These are phyloP conservation scores for Bradysia coprophila DNA, from an alignment of 1,140 invertebrate species.

Conservation along the genomic window DNA sequence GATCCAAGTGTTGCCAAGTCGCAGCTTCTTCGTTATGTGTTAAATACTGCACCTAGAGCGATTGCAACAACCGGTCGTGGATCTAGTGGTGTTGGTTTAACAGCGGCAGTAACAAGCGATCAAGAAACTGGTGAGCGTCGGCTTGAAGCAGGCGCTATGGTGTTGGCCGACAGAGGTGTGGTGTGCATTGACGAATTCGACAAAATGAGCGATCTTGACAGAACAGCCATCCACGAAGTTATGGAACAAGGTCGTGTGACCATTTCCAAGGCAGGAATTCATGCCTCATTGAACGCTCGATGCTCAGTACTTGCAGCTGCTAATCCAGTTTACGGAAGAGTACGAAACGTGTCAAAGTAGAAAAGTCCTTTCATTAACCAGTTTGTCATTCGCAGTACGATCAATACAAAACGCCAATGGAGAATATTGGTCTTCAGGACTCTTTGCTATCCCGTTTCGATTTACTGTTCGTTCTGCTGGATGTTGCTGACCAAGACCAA, in stretches of 20 bases:
- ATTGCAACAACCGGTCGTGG: slow-evolving; percentile 95
- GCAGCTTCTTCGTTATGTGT: slow-evolving; percentile 86
- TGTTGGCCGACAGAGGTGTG: slow-evolving; percentile 92
- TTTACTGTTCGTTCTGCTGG: slow-evolving; percentile 92
- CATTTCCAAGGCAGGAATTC: slow-evolving; percentile 97
- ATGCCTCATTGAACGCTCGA: slow-evolving; percentile 91
- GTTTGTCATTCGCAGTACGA: slow-evolving; percentile 85
- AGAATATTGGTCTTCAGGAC: slow-evolving; percentile 97
- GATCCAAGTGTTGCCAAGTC: slow-evolving; percentile 99
- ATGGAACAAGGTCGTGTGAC: slow-evolving; percentile 93
- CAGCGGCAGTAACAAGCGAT: slow-evolving; percentile 93
- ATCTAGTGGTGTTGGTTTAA: slow-evolving; percentile 91
- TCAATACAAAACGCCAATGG: slow-evolving; percentile 98
- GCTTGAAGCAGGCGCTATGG: slow-evolving; percentile 97
- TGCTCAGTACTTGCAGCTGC: slow-evolving; percentile 97
- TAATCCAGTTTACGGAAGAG: slow-evolving; percentile 97
- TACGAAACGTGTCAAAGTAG: slow-evolving; percentile 28
- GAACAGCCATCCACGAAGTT: slow-evolving; percentile 98
- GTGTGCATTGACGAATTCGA: slow-evolving; percentile 99
- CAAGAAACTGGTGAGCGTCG: slow-evolving; percentile 80
- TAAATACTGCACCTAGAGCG: slow-evolving; percentile 84
- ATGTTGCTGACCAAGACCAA: slow-evolving; percentile 74
- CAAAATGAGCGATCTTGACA: slow-evolving; percentile 99
- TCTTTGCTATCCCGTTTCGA: slow-evolving; percentile 97
- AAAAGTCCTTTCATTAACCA: background rate